Base-by-base conservation (phyloP, 2,113 vertebrate species). In the Rhinogobius similis region DNA sequence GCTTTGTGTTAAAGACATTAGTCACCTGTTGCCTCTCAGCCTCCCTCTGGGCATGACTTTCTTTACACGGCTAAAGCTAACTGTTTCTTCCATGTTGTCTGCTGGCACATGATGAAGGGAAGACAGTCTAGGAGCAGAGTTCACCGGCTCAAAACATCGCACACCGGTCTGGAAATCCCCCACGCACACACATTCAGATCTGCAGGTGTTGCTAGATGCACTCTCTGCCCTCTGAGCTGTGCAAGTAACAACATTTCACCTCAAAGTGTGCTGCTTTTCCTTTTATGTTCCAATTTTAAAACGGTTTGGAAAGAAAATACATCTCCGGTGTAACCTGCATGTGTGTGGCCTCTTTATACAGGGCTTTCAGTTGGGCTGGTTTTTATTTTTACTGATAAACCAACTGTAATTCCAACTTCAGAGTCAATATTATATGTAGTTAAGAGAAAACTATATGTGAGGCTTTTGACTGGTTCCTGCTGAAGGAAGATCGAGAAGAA, bases 131-230 rank as follows among this genome's bases (percentile, higher is more conserved):
- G 50, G 44, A 67, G 46, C 46, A 44, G 65, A 58, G 63, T 75
- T 76, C 76, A 76, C 56, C 8, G 46, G 46, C 41, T 76, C 24
- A 72, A 39, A 70, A 55, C 72, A 52, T 69, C 72, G 53, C 38
- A 66, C 66, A 64, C 55, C 62, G 53, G 68, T 62, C 3, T 56
- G 77, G 78, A 78, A 89, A 80, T 79, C 65, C 80, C 83, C 76
- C 44, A 20, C 56, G 62, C 41, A 76, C 73, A 70, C 14, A 73
- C 52, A 46, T 50, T 41, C n/a, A 66, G 71, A 56, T 68, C 26
- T 55, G 69, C 76, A 86, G 72, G 70, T 85, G 77, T 72, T 62
- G 32, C 50, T 39, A 53, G 70, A 62, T 76, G 65, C 61, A 67
- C 80, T 76, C 59, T 62, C 62, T 39, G 65, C 55, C 36, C 50